These are phyloP conservation scores for Periophthalmus magnuspinnatus DNA, from an alignment of 2,797 vertebrate genomes.

Conservation along the genomic window DNA sequence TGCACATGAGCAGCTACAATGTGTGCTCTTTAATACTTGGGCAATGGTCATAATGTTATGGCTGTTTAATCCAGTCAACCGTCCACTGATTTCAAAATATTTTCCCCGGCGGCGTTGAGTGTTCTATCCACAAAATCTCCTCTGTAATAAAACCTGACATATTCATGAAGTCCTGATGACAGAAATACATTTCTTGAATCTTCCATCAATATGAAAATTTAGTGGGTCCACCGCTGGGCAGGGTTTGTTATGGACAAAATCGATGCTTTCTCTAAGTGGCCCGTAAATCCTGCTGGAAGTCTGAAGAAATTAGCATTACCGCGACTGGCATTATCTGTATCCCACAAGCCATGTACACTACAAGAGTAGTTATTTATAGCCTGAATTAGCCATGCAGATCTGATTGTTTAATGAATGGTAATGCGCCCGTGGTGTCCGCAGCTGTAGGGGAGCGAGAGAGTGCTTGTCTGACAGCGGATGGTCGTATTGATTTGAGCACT, in stretches of 20 bases:
- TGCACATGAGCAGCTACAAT: background rate
- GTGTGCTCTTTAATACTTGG: background rate
- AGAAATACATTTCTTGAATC: background rate
- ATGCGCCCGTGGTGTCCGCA: background rate
- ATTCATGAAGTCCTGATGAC: background rate
- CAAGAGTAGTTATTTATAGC: background rate
- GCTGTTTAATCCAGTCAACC: background rate
- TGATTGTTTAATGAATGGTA: background rate
- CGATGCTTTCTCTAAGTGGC: background rate
- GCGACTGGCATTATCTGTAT: background rate
- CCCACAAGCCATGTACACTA: background rate
- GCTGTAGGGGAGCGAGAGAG: background rate
- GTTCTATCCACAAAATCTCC: background rate
- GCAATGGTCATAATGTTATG: background rate
- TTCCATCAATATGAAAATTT: conserved; percentile 5
- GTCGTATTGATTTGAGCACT: conserved; percentile 15
- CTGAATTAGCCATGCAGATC: conserved; percentile 3
- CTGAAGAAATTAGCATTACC: background rate
- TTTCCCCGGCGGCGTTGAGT: too few relatives aligned
- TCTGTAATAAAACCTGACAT: background rate
- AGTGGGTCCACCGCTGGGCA: background rate
- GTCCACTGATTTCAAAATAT: background rate
- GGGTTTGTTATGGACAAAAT: conserved; percentile 1
- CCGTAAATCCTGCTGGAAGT: background rate
- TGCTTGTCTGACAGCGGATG: conserved; percentile 1